These are phyloP conservation scores for Hemicordylus capensis DNA, from an alignment of 2,113 vertebrate species.

Conservation along the genomic window DNA sequence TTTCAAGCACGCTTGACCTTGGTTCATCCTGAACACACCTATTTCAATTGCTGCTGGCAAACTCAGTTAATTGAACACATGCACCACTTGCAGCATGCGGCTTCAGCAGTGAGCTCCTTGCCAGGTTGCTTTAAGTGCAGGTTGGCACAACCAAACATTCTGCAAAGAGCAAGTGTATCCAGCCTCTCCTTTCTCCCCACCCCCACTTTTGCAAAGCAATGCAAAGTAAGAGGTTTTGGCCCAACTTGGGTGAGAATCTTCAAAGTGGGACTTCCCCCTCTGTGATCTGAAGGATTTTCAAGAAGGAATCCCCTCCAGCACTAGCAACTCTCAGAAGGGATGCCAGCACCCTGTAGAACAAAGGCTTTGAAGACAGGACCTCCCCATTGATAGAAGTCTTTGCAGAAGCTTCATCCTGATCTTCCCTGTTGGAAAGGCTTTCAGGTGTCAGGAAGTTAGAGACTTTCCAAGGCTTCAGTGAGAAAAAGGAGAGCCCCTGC, in stretches of 20 bases:
- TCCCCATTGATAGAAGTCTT: slow-evolving; percentile 63
- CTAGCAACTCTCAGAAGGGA: slow-evolving; percentile 61
- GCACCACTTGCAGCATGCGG: slow-evolving; percentile 8
- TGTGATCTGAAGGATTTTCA: slow-evolving; percentile 65
- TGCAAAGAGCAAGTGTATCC: slow-evolving; percentile 18
- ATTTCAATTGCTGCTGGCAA: slow-evolving; percentile 54
- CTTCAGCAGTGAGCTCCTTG: slow-evolving; percentile 47
- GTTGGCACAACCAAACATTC: slow-evolving; percentile 60
- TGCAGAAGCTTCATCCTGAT: slow-evolving; percentile 58
- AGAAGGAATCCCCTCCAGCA: slow-evolving; percentile 63
- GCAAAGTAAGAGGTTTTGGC: slow-evolving; percentile 61
- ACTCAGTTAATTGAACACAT: slow-evolving; percentile 48
- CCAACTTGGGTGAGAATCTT: slow-evolving; percentile 52
- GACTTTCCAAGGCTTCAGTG: slow-evolving; percentile 39
- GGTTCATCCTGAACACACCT: slow-evolving; percentile 54
- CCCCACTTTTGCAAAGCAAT: slow-evolving; percentile 50
- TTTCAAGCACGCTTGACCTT: slow-evolving; percentile 37
- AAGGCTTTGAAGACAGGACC: slow-evolving; percentile 73
- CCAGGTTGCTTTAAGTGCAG: slow-evolving; percentile 42
- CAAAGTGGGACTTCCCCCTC: slow-evolving; percentile 68
- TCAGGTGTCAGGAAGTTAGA: slow-evolving; percentile 68
- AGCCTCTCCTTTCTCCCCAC: not conserved
- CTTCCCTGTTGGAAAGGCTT: slow-evolving; percentile 64
- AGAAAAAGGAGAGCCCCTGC: slow-evolving; percentile 30
- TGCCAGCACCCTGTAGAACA: slow-evolving; percentile 62